Evolutionary conservation across 2,888 invertebrate species (phyloP).

Genomic region (Tenthredo amoena): DNA sequence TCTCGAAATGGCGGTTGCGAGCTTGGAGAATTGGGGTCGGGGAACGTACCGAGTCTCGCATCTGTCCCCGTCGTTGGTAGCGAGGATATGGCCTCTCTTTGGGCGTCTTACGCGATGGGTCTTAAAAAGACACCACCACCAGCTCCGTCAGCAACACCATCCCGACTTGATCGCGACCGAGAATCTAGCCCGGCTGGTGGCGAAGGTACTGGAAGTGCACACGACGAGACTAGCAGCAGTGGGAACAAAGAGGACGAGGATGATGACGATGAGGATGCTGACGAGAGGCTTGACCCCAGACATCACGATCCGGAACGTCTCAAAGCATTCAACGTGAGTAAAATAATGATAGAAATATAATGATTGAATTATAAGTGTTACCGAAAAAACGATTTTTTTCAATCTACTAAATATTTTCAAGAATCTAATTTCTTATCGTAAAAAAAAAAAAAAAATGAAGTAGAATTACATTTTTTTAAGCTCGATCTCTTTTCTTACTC

Average conservation of each 20-base stretch:
- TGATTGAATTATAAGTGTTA: not conserved
- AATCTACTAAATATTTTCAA: too few species aligned
- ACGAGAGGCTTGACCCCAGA: constrained; percentile 94
- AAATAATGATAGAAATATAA: not conserved
- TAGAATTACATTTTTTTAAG: too few species aligned
- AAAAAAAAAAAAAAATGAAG: too few species aligned
- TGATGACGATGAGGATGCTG: constrained; percentile 94
- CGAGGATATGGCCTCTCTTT: constrained; percentile 90
- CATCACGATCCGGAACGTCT: constrained; percentile 95
- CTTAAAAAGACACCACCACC: constrained; percentile 81
- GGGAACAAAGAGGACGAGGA: constrained; percentile 92
- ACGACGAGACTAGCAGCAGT: constrained; percentile 94
- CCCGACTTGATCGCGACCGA: constrained; percentile 77
- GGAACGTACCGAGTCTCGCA: constrained; percentile 79
- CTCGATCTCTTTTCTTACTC: too few species aligned
- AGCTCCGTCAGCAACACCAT: constrained; percentile 73
- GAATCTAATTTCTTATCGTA: too few species aligned
- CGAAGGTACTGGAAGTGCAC: constrained; percentile 84
- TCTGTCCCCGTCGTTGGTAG: constrained; percentile 79
- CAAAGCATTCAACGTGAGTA: constrained; percentile 96
- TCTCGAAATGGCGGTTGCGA: constrained; percentile 76
- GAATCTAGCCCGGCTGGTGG: constrained; percentile 85
- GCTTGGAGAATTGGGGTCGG: constrained; percentile 71
- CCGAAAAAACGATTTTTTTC: not conserved
- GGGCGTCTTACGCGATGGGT: constrained; percentile 91